Evolutionary conservation across 1,140 invertebrate genomes (phyloP), one percentile per base, ranked within the genome.

Genomic region (Araneus ventricosus): DNA sequence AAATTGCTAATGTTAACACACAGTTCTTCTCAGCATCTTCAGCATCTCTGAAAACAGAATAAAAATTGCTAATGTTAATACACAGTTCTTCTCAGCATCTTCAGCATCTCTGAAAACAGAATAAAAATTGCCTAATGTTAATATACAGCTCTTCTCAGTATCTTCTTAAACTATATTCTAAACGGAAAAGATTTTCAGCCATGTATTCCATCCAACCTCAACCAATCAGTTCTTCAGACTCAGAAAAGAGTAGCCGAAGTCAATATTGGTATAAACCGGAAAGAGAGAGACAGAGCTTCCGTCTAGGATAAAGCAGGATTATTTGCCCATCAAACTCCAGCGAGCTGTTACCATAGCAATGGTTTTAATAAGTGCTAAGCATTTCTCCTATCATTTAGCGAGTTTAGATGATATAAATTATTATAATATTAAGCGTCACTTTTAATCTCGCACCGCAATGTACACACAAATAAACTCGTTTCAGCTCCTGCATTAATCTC

Each of bases 381-480:
- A 27, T 41, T 22, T 24, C n/a, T 84, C 39, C 79, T 80, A 34
- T 39, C 80, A 22, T 41, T 45, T 39, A 84, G 80, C 14, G 45
- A 24, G 24, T 84, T 41, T 14, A 52, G 80, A 45, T 39, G 20
- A 45, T 84, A 84, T 84, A 84, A 84, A 84, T 52, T 84, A 34
- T 39, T 84, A 45, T 84, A 84, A 84, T 84, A 84, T 84, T 84
- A 41, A 84, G 39, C 80, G 27, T 84, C 39, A 84, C 80, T 84
- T 84, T 84, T 45, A 84, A 84, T 75, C 70, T 75, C 41, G 80
- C 7, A 45, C 45, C 80, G 27, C 80, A 52, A n/a, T 45, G 45
- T n/a, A 52, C 45, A 84, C 22, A 52, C 39, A 84, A 84, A 52
- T 45, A 52, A 84, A 84, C 80, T 84, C 80, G 45, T 84, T 84